Conservation (phyloP, 2,888 invertebrate species). For the Notodonta dromedarius region DNA sequence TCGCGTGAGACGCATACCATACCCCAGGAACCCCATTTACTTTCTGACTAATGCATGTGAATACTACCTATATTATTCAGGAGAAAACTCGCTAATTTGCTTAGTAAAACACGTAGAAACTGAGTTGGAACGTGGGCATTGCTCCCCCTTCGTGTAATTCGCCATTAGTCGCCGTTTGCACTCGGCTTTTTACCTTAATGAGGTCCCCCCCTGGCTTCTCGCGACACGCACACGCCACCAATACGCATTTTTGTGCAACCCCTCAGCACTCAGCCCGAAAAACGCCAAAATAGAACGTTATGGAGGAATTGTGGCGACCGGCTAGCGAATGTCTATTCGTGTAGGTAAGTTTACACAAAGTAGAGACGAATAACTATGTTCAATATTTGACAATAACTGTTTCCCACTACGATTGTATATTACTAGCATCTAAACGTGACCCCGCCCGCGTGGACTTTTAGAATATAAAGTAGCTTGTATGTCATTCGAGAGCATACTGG, state of each 20-base stretch:
- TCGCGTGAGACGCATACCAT: not conserved
- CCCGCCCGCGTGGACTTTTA: no score
- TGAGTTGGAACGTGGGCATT: conserved; percentile 52
- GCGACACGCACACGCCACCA: conserved; percentile 71
- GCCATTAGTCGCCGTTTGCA: conserved; percentile 83
- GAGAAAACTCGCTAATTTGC: conserved; percentile 7
- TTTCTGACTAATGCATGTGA: not conserved
- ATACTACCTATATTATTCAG: not conserved
- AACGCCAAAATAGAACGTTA: conserved; percentile 35
- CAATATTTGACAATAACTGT: no score
- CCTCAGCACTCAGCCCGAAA: conserved; percentile 38
- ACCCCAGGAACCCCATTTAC: not conserved
- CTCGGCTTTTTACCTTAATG: conserved; percentile 84
- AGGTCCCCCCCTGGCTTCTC: conserved; percentile 70
- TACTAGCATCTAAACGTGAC: no score
- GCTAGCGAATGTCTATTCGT: conserved; percentile 14
- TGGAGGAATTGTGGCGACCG: conserved; percentile 32
- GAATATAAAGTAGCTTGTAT: no score
- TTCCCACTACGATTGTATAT: no score
- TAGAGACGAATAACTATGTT: no score
- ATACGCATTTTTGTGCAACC: conserved; percentile 78
- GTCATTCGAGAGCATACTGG: no score
- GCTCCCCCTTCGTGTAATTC: conserved; percentile 82
- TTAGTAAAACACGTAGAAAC: conserved; percentile 11
- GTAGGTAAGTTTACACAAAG: not conserved